These are phyloP conservation scores for Marmota monax DNA, from an alignment of 2,113 vertebrate genomes.

Conservation along the genomic window DNA sequence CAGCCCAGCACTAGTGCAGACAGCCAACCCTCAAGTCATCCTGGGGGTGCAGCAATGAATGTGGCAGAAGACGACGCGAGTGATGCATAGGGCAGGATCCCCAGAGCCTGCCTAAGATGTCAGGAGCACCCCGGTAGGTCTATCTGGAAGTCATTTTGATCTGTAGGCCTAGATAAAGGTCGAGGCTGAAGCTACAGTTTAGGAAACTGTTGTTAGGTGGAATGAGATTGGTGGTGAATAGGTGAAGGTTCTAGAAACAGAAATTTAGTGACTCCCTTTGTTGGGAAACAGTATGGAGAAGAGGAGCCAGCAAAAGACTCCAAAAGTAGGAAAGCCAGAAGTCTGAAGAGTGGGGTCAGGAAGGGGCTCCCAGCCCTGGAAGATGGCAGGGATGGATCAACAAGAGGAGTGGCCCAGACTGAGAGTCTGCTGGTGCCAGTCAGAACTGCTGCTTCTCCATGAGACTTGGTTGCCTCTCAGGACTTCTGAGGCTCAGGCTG, in stretches of 20 bases:
- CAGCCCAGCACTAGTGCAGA: neutral
- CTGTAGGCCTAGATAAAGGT: neutral
- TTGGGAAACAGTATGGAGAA: neutral
- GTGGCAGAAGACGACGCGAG: neutral
- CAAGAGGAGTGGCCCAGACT: neutral
- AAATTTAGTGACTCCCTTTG: neutral
- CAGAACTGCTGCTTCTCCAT: neutral
- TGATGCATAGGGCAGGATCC: neutral
- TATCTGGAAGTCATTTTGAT: neutral
- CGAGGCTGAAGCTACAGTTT: neutral
- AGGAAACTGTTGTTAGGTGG: neutral
- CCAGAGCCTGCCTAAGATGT: neutral
- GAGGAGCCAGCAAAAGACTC: neutral
- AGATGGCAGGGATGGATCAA: neutral
- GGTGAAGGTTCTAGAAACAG: neutral
- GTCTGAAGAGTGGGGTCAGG: too few species aligned
- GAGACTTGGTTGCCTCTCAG: too few species aligned
- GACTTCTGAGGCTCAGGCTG: neutral
- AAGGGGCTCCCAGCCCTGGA: accelerated
- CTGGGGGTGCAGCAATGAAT: accelerated
- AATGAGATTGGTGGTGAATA: neutral
- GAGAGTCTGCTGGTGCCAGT: accelerated
- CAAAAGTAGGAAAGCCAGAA: too few species aligned
- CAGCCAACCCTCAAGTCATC: neutral
- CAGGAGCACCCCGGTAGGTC: too few species aligned